A percentile compares a stretch with the other conserved stretches of the same genome.
Evolutionary conservation across 2,888 invertebrate species (phyloP).

Genomic region (Barypeithes pellucidus): DNA sequence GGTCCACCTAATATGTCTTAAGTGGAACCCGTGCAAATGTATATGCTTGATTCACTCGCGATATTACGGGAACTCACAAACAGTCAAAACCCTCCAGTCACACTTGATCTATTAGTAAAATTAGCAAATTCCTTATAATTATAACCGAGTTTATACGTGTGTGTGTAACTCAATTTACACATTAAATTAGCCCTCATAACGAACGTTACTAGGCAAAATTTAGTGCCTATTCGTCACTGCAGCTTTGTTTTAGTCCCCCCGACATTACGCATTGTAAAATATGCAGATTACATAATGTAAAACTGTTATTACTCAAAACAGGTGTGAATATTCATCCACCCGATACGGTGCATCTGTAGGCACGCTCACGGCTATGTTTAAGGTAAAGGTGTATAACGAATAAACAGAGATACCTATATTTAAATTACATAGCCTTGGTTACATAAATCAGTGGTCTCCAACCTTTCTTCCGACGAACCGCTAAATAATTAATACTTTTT

Average conservation of each 20-base stretch:
- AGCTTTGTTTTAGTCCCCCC: constrained; percentile 19
- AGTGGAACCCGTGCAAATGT: no score
- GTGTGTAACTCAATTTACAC: constrained; percentile 14
- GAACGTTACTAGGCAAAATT: constrained; percentile 19
- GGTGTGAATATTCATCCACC: constrained; percentile 43
- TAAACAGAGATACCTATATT: constrained; percentile 6
- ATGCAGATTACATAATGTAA: constrained; percentile 44
- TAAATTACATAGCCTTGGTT: neutral
- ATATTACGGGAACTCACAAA: no score
- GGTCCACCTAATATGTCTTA: no score
- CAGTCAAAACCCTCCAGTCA: no score
- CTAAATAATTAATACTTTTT: no score
- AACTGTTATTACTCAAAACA: constrained; percentile 45
- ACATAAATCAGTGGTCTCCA: neutral
- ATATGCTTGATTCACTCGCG: no score
- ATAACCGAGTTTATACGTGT: neutral
- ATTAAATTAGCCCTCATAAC: constrained; percentile 23
- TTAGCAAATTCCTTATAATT: neutral
- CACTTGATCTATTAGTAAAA: neutral
- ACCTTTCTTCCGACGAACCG: no score
- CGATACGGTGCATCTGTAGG: constrained; percentile 23
- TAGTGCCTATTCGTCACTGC: constrained; percentile 11
- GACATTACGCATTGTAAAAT: constrained; percentile 35
- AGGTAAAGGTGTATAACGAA: constrained; percentile 3
- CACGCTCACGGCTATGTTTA: constrained; percentile 1